Percentiles rank a stretch among this genome's conserved stretches.
Conservation (phyloP, 2,888 invertebrate species). For the Brachynemurus nebulosus region DNA sequence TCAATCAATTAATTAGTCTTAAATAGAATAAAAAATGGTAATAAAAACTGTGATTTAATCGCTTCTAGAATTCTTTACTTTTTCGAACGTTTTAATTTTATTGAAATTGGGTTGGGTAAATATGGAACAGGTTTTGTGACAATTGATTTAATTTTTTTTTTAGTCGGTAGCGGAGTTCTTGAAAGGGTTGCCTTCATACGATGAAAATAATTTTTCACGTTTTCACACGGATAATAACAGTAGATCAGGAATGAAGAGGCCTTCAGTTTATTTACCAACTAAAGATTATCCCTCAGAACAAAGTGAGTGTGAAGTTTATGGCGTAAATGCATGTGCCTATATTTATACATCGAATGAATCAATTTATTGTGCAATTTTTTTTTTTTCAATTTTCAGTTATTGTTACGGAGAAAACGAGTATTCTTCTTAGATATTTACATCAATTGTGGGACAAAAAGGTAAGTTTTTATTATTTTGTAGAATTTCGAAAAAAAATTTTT, state of each 20-base stretch:
- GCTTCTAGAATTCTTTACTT: background rate
- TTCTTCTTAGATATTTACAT: conserved; percentile 81
- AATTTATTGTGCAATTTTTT: background rate
- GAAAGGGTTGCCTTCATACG: conserved; percentile 80
- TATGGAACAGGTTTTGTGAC: no score
- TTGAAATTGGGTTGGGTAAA: background rate
- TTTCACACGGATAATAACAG: conserved; percentile 78
- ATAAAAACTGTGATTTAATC: background rate
- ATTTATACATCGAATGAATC: background rate
- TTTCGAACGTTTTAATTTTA: background rate
- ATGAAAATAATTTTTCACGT: conserved; percentile 81
- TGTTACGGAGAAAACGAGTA: conserved; percentile 91
- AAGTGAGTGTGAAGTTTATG: conserved; percentile 41
- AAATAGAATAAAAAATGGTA: conserved; percentile 2
- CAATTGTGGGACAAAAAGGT: conserved; percentile 94
- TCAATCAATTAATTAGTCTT: no score
- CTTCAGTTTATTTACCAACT: conserved; percentile 84
- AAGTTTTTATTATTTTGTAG: no score
- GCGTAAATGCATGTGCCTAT: background rate
- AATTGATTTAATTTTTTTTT: no score
- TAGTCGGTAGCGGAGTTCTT: conserved; percentile 82
- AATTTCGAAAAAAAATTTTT: no score
- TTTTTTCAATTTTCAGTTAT: conserved; percentile 53
- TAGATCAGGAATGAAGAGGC: conserved; percentile 68
- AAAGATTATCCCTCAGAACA: conserved; percentile 88